Evolutionary conservation across 2,113 vertebrate genomes (phyloP), one percentile per base, ranked within the genome.

Genomic region (Passer domesticus): DNA sequence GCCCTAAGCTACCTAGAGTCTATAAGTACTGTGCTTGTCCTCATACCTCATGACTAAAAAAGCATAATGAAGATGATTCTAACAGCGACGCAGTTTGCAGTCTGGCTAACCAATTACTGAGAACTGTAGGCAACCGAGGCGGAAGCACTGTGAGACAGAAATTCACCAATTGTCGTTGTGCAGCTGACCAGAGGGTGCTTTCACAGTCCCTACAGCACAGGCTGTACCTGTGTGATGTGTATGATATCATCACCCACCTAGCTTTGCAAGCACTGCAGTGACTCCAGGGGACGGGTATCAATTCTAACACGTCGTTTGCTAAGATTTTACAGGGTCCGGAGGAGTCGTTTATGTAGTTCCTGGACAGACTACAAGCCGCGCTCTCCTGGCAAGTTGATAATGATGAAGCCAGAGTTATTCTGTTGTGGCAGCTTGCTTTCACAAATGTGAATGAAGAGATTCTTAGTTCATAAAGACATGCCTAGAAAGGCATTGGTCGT

Each of bases 1-100:
- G 0, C 15, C 14, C 35, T 52, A 52, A 39, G 27, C 10, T 39
- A 70, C 28, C 20, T 50, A 39, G 47, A 69, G 18, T 31, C 8
- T 30, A 39, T 31, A 10, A 52, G 35, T 16, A 52, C 14, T 6
- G 3, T 2, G 14, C 16, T 39, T 22, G 21, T 39, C 49, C 49
- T 70, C 49, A 39, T 31, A 39, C 27, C 68, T 23, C 27, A 23
- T 4, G 3, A 52, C 27, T 52, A 11, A 14, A 31, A 52, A 70
- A 70, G 35, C 35, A 31, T 39, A 52, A 39, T 23, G 15, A 39
- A 70, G 39, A 17, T 39, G 3, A 52, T 23, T 22, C 15, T 52
- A 39, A 70, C 15, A 52, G 49, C 1, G 3, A 23, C 0, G 1
- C 4, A 23, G 35, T 39, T 31, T 7, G 2, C 20, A 15, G 49